phyloP scores from a whole-genome alignment of 2,113 vertebrate species.

The Phyllostomus hastatus region DNA sequence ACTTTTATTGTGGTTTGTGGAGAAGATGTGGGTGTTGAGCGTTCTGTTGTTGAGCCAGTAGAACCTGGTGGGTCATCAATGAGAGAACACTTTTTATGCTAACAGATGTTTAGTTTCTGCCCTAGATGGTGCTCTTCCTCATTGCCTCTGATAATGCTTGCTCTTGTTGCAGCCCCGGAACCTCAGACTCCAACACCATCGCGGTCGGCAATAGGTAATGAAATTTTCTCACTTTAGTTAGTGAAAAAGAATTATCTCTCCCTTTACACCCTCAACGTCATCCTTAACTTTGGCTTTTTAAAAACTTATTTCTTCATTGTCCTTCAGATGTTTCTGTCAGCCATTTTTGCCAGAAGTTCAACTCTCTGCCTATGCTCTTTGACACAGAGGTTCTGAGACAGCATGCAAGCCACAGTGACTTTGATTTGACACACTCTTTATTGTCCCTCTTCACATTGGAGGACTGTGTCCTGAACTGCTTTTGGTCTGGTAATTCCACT shows the following conservation, averaged over 20 bases:
- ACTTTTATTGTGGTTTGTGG: neutral
- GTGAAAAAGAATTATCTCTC: neutral
- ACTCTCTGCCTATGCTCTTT: neutral
- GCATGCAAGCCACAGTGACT: neutral
- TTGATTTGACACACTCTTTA: neutral
- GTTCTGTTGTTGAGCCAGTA: neutral
- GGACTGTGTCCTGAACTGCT: neutral
- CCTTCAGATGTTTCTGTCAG: neutral
- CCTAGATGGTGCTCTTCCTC: slow-evolving; percentile 27
- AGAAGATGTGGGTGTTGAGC: neutral
- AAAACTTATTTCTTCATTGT: neutral
- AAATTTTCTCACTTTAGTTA: neutral
- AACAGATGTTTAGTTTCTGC: neutral
- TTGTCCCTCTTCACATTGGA: neutral
- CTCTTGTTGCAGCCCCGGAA: slow-evolving; percentile 53
- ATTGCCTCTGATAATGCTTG: slow-evolving; percentile 36
- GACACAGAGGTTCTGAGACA: neutral
- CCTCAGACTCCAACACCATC: neutral
- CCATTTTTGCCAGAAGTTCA: neutral
- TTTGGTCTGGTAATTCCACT: slow-evolving; percentile 17
- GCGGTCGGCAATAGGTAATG: slow-evolving; percentile 38
- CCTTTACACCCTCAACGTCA: neutral
- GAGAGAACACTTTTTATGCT: neutral
- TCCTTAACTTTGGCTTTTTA: neutral
- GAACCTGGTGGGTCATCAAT: neutral